Evolutionary conservation across 2,113 vertebrate species (phyloP), one percentile per base, ranked within the genome.

Genomic region (Lipophrys pholis): DNA sequence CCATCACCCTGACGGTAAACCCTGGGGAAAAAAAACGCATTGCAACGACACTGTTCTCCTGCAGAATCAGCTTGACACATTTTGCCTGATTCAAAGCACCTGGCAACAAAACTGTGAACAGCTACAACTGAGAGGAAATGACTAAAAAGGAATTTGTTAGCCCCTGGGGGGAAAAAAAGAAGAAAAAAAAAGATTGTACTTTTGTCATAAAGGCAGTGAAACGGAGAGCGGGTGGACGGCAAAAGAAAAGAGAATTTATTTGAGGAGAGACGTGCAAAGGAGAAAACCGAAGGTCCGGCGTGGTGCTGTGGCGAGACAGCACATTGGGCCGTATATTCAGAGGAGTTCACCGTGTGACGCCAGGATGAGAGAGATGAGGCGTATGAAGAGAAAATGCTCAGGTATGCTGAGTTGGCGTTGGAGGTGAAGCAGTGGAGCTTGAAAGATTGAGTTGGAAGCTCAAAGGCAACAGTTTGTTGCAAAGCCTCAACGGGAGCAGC

Each of bases 361-460:
- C 10, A 64, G 48, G 41, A 8, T 46, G 54, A 54, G 66, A 74
- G 53, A 30, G 68, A 48, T 36, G 70, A 73, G 36, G 56, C 12
- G 2, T 56, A 51, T 52, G 53, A 69, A 8, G 70, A 69, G 30
- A 69, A 79, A 83, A 78, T 73, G 73, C 45, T 53, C 0, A 35
- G 49, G 71, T 81, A 35, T 57, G 61, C 10, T 6, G 60, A 61
- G 55, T 46, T 71, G 51, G 69, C 52, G 61, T 58, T 54, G 15
- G 1, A 63, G 46, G 53, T 48, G 66, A 59, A 61, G 52, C 49
- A 48, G 59, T 17, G 40, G 49, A 50, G 54, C 51, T 50, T n/a
- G 38, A 43, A 73, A 58, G 54, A 60, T 56, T 49, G 52, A 58
- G 35, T 51, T 51, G 42, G 21, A 51, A 30, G 35, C 16, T 69